phyloP scores from a whole-genome alignment of 2,888 invertebrate species.

The Allygus modestus region DNA sequence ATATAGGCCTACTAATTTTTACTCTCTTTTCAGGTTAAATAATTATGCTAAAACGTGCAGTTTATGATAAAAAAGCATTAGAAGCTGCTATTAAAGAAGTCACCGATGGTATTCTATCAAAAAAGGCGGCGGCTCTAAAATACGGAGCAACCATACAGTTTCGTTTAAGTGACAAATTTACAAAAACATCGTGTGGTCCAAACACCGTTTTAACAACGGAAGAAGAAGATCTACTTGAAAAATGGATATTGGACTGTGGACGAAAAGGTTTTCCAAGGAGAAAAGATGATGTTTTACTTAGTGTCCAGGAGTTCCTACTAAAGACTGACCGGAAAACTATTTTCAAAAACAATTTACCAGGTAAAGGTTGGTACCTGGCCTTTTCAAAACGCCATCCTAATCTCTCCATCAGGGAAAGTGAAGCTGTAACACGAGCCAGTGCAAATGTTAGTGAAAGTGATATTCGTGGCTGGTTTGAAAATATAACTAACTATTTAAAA shows the following conservation, averaged over 20 bases:
- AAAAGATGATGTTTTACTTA: conserved; percentile 69
- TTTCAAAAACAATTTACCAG: conserved; percentile 71
- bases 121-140: conserved; percentile 16
- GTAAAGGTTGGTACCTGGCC: conserved; percentile 71
- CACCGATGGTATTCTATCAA: conserved; percentile 21
- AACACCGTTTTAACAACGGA: conserved; percentile 65
- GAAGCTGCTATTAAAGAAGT: conserved; percentile 5
- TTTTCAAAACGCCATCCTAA: conserved; percentile 71
- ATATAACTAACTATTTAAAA: conserved; percentile 55
- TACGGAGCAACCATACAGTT: conserved; percentile 49
- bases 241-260: conserved; percentile 71
- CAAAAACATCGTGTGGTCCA: conserved; percentile 55
- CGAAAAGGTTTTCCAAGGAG: conserved; percentile 72
- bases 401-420: conserved; percentile 69
- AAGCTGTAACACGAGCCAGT: conserved; percentile 72
- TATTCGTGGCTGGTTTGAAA: conserved; percentile 71
- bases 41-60: no score
- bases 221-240: conserved; percentile 71
- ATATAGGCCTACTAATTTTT: no score
- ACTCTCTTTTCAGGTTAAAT: no score
- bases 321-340: conserved; percentile 69
- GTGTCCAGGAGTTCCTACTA: conserved; percentile 67
- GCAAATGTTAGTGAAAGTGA: conserved; percentile 71
- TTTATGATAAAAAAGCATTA: no score
- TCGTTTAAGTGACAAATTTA: conserved; percentile 48